Conservation (phyloP, 2,888 invertebrate genomes). For the Cordylochernes scorpioides region DNA sequence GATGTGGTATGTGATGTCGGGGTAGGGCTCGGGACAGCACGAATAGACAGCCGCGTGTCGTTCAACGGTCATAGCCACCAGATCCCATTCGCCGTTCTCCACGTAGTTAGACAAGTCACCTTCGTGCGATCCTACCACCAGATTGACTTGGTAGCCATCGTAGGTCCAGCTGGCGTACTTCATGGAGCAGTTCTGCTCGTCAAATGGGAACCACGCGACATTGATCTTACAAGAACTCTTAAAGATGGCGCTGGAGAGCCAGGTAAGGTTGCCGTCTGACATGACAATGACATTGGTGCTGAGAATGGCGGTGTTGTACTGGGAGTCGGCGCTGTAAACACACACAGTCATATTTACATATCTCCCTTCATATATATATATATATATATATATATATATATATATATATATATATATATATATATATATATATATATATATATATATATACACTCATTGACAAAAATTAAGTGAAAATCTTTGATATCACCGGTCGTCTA, state of each 20-base stretch:
- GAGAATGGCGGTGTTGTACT: slow-evolving; percentile 31
- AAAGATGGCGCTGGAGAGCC: slow-evolving; percentile 31
- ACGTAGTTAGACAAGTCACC: slow-evolving; percentile 30
- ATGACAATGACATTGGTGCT: slow-evolving; percentile 29
- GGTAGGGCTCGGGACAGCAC: slow-evolving; percentile 33
- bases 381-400: background rate
- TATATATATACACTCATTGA: background rate
- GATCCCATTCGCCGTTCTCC: slow-evolving; percentile 31
- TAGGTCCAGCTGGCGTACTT: slow-evolving; percentile 30
- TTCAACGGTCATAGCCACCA: slow-evolving; percentile 25
- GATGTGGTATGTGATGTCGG: slow-evolving; percentile 55
- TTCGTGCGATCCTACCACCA: slow-evolving; percentile 21
- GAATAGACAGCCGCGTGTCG: slow-evolving; percentile 27
- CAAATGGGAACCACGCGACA: slow-evolving; percentile 31
- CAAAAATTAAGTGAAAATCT: too few relatives aligned
- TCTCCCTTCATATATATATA: background rate
- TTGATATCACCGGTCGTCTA: too few relatives aligned
- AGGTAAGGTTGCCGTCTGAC: slow-evolving; percentile 28
- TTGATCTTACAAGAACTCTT: slow-evolving; percentile 29
- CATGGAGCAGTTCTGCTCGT: slow-evolving; percentile 28
- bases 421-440: background rate
- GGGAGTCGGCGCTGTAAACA: slow-evolving; percentile 26
- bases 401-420: background rate
- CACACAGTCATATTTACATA: background rate
- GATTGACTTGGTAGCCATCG: slow-evolving; percentile 25